Evolutionary conservation across 2,113 vertebrate genomes (phyloP).

Genomic region (Spheniscus mendiculus): DNA sequence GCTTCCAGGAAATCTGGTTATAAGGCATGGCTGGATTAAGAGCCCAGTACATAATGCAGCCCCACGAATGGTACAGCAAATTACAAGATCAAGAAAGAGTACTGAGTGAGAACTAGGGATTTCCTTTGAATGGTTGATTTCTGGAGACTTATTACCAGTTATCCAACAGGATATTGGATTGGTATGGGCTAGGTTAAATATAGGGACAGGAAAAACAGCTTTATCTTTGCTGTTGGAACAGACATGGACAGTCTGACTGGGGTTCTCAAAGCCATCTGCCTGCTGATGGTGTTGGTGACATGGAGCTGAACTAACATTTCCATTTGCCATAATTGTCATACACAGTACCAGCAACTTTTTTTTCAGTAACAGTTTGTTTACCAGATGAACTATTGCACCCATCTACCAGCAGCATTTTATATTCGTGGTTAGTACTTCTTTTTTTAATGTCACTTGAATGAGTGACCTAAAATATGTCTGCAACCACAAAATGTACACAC

Average conservation of each 20-base stretch:
- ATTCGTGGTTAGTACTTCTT: not conserved
- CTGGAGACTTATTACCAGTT: not conserved
- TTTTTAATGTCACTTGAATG: not conserved
- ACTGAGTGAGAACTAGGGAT: not conserved
- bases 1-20: not conserved
- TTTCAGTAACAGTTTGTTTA: not conserved
- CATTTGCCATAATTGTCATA: not conserved
- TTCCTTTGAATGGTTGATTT: not conserved
- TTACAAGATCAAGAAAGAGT: not conserved
- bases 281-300: not conserved
- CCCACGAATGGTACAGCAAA: not conserved
- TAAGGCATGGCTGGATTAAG: not conserved
- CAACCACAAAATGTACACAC: not conserved
- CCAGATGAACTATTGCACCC: not conserved
- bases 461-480: constrained; percentile 3
- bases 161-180: not conserved
- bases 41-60: not conserved
- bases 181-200: not conserved
- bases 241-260: not conserved
- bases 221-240: not conserved
- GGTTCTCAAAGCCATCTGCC: not conserved
- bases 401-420: not conserved
- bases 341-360: not conserved
- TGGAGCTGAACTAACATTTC: not conserved
- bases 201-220: not conserved